These are phyloP conservation scores for Glomeris marginata DNA, from an alignment of 2,888 invertebrate genomes.

Conservation along the genomic window DNA sequence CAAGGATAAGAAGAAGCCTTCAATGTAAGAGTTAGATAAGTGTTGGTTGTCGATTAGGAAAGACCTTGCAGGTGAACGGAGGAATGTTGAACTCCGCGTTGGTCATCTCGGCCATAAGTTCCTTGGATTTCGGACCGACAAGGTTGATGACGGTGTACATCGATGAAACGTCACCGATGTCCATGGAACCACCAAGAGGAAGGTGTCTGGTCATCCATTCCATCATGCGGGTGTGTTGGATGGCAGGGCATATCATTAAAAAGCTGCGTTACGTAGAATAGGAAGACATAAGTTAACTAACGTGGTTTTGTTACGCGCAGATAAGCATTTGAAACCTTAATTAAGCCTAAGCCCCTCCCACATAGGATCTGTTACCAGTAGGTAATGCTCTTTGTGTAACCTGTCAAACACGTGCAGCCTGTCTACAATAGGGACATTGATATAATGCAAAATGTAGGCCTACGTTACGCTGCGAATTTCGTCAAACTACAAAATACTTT, in stretches of 20 bases:
- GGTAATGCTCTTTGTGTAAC: too few relatives aligned
- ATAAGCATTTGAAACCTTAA: background rate
- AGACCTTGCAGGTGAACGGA: constrained; percentile 47
- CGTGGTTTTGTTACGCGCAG: background rate
- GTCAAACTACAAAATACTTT: too few relatives aligned
- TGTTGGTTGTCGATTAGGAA: too few relatives aligned
- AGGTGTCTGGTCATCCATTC: constrained; percentile 52
- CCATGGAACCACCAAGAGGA: constrained; percentile 43
- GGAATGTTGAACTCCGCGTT: constrained; percentile 44
- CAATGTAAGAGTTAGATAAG: background rate
- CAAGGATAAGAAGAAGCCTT: constrained; percentile 11
- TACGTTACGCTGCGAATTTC: too few relatives aligned
- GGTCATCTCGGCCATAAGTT: constrained; percentile 46
- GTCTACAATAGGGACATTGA: too few relatives aligned
- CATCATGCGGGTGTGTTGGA: constrained; percentile 54
- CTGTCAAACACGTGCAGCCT: too few relatives aligned
- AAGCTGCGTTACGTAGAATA: too few relatives aligned
- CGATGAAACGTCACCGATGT: constrained; percentile 50
- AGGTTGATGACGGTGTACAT: constrained; percentile 57
- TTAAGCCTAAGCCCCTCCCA: background rate
- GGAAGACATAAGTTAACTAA: constrained; percentile 7
- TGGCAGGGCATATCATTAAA: constrained; percentile 63
- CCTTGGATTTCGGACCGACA: constrained; percentile 50
- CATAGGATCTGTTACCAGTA: background rate
- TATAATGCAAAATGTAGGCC: too few relatives aligned